Percentiles rank a stretch among this genome's conserved stretches.
Conservation (phyloP, 2,888 invertebrate species). For the Hermaeophaga mercurialis region DNA sequence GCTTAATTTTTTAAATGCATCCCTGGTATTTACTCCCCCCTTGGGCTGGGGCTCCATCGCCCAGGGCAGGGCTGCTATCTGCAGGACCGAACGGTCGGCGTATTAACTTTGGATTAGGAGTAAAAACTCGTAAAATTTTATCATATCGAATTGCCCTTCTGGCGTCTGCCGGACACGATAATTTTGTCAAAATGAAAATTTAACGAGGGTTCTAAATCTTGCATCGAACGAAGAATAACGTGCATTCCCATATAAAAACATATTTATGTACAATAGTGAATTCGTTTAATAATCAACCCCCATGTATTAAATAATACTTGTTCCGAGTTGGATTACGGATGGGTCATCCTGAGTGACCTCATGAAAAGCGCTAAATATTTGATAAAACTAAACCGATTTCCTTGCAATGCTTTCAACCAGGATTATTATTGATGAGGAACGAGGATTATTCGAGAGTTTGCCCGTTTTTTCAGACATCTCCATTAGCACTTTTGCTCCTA, state of each 20-base stretch:
- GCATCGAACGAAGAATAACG: conserved; percentile 29
- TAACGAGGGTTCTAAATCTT: conserved; percentile 30
- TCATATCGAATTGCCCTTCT: conserved; percentile 24
- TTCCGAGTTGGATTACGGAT: too few relatives aligned
- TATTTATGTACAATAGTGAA: too few relatives aligned
- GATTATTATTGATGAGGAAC: conserved; percentile 53
- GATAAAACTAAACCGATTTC: conserved; percentile 55
- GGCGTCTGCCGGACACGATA: conserved; percentile 25
- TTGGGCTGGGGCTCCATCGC: conserved; percentile 34
- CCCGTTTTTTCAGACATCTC: conserved; percentile 36
- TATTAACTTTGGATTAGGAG: conserved; percentile 49
- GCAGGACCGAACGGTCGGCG: conserved; percentile 41
- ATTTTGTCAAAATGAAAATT: conserved; percentile 37
- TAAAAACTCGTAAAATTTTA: conserved; percentile 46
- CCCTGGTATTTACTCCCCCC: not conserved
- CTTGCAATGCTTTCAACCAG: conserved; percentile 52
- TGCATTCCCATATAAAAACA: too few relatives aligned
- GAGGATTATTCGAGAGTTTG: conserved; percentile 43
- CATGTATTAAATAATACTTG: too few relatives aligned
- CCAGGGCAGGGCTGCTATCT: conserved; percentile 40
- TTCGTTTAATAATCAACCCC: too few relatives aligned
- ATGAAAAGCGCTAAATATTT: conserved; percentile 51
- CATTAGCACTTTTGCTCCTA: conserved; percentile 39
- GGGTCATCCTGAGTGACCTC: conserved; percentile 45
- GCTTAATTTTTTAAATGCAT: too few relatives aligned